Evolutionary conservation across 2,797 vertebrate genomes (phyloP), one percentile per base, ranked within the genome.

Genomic region (Prunella strophiata): DNA sequence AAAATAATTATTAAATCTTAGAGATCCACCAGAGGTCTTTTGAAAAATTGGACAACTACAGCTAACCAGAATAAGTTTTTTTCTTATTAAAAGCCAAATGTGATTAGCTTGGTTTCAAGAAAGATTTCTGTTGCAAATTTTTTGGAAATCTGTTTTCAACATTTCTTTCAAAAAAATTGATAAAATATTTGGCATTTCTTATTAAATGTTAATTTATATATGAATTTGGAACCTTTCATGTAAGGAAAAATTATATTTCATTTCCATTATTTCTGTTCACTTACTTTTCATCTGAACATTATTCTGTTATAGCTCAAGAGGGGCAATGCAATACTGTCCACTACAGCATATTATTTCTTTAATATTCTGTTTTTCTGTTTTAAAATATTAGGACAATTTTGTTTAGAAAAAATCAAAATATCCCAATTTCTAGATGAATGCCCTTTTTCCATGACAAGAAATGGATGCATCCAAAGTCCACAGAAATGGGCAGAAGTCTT

Each of bases 321-420:
- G 10, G 25, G 12, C 18, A 62, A 71, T 51, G 22, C 14, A 51
- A 42, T 67, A 27, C 2, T 18, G 19, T 45, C 16, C 12, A 36
- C 20, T 48, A 26, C 1, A 1, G 5, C 5, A 9, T 47, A 42
- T n/a, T 38, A 50, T 2, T 2, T 22, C 10, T 30, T 55, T 68
- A 25, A 14, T 34, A 61, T 50, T 81, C 42, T 59, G 11, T 2
- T 55, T 70, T 77, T 80, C 22, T 40, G 2, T 34, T 67, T 63
- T 43, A 78, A 80, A 90, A 42, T 47, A 18, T 25, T 38, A 47
- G 3, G 21, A 78, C 10, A 77, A 50, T 34, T 45, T 23, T 74
- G 16, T 43, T 4, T 48, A 66, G 20, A 55, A 80, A 30, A 40
- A 73, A 38, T 42, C 9, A 7, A 77, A 85, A 50, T 5, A 48